phyloP scores from a whole-genome alignment of 2,888 invertebrate species.

The Agrochola lota region DNA sequence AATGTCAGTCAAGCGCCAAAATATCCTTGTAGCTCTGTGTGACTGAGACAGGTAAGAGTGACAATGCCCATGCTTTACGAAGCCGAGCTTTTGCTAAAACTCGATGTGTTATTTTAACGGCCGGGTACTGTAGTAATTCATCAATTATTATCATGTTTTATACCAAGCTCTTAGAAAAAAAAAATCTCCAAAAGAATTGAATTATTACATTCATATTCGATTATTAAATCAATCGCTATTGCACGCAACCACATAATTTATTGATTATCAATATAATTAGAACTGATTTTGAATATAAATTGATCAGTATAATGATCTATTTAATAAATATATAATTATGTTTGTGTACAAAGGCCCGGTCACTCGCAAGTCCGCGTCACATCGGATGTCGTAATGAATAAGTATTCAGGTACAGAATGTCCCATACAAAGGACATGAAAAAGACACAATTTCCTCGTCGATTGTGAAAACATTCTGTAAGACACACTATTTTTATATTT shows the following conservation, averaged over 20 bases:
- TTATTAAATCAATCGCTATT: slow-evolving; percentile 21
- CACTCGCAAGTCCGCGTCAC: slow-evolving; percentile 49
- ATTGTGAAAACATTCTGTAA: slow-evolving; percentile 51
- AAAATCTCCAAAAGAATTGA: neutral
- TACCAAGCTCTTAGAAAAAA: slow-evolving; percentile 4
- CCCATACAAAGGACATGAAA: slow-evolving; percentile 49
- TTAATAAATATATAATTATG: neutral
- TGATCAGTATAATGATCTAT: neutral
- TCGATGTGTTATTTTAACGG: neutral
- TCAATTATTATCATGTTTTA: no score
- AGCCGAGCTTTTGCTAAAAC: neutral
- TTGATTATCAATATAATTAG: slow-evolving; percentile 18
- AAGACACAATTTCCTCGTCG: slow-evolving; percentile 45
- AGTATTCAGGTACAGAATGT: slow-evolving; percentile 39
- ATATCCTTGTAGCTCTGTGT: neutral
- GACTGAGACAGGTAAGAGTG: neutral
- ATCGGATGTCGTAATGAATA: slow-evolving; percentile 57
- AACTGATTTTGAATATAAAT: slow-evolving; percentile 20
- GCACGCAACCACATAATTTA: neutral
- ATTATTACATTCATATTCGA: slow-evolving; percentile 8
- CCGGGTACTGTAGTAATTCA: neutral
- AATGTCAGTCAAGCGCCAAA: neutral
- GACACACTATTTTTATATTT: neutral
- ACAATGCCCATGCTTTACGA: neutral
- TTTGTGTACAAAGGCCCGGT: slow-evolving; percentile 50